Evolutionary conservation across 2,797 vertebrate species (phyloP).

Genomic region (Sphenodon punctatus): DNA sequence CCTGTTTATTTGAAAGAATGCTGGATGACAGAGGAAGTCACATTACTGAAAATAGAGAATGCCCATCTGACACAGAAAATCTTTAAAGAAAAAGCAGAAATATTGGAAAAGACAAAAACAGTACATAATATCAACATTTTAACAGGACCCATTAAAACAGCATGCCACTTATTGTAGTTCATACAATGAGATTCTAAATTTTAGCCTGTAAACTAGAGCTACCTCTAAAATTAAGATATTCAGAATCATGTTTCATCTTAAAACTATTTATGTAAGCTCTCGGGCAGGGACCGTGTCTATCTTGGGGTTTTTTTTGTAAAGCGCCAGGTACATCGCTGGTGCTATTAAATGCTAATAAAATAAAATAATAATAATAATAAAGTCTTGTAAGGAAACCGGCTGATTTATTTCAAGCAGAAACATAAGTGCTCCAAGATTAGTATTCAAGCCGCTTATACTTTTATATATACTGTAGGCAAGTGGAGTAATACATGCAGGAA

Average conservation of each 20-base stretch:
- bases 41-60: neutral
- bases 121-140: too few relatives aligned
- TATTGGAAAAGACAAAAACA: neutral
- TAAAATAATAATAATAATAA: too few relatives aligned
- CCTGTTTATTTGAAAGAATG: neutral
- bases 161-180: neutral
- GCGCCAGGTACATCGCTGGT: too few relatives aligned
- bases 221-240: neutral
- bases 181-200: neutral
- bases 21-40: neutral
- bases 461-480: fast-evolving
- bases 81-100: neutral
- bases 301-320: too few relatives aligned
- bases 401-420: neutral
- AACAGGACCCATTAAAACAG: neutral
- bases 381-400: too few relatives aligned
- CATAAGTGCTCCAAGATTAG: neutral
- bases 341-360: too few relatives aligned
- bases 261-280: neutral
- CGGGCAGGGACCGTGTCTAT: too few relatives aligned
- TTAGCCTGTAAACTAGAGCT: neutral
- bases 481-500: neutral
- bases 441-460: neutral
- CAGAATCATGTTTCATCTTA: neutral
- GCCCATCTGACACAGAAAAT: neutral